Percentiles rank a stretch among this genome's conserved stretches.
phyloP scores from a whole-genome alignment of 37 sponge, comb jelly and placozoan species.

The Spongilla lacustris region DNA sequence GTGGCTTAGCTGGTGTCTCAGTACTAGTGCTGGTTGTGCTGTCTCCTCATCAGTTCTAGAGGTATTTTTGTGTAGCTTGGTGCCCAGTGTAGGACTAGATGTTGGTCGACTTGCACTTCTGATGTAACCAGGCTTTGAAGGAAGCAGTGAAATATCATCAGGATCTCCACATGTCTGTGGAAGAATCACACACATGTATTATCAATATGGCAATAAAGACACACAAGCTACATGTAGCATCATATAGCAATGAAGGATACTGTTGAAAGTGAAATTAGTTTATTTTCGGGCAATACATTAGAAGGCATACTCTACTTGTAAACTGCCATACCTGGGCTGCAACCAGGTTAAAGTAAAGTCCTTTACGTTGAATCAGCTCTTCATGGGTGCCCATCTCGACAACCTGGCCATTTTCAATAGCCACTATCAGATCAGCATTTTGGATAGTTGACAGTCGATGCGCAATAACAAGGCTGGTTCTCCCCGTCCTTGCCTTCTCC shows the following conservation, averaged over 20 bases:
- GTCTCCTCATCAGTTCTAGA: neutral
- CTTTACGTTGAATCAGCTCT: slow-evolving; percentile 75
- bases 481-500: slow-evolving; percentile 84
- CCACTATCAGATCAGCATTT: slow-evolving; percentile 72
- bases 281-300: no score
- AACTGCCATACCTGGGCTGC: slow-evolving; percentile 69
- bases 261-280: no score
- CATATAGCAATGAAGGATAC: neutral
- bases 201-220: neutral
- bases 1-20: no score
- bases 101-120: no score
- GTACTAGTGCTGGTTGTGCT: no score
- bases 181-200: neutral
- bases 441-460: slow-evolving; percentile 92
- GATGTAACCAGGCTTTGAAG: no score
- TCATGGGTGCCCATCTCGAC: slow-evolving; percentile 82
- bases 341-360: slow-evolving; percentile 92
- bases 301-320: no score
- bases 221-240: neutral
- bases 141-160: neutral
- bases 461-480: slow-evolving; percentile 90
- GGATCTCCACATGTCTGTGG: neutral
- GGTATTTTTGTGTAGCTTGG: neutral
- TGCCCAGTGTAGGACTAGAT: neutral
- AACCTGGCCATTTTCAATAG: slow-evolving; percentile 65